A percentile compares a stretch with the other conserved stretches of the same genome.
Evolutionary conservation across 2,888 invertebrate species (phyloP).

Genomic region (Tetropium fuscum): DNA sequence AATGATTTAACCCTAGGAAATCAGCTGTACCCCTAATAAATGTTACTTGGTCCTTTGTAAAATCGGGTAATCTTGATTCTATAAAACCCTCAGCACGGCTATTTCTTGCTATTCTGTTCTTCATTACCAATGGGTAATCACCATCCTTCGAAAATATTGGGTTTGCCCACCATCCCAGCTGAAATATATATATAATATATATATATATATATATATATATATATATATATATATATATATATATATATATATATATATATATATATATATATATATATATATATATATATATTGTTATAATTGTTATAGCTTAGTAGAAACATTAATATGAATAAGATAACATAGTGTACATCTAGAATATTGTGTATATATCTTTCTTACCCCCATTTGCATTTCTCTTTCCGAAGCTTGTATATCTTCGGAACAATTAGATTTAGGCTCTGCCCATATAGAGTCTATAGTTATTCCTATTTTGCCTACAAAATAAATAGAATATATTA

Average conservation of each 20-base stretch:
- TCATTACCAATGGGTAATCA: conserved; percentile 69
- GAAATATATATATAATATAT: conserved; percentile 39
- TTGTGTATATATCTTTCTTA: conserved; percentile 60
- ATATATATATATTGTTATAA: too few species aligned
- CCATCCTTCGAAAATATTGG: conserved; percentile 67
- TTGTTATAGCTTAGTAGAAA: too few species aligned
- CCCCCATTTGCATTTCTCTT: conserved; percentile 70
- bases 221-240: not conserved
- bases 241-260: not conserved
- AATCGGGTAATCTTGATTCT: conserved; percentile 65
- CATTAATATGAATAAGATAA: too few species aligned
- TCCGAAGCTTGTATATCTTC: conserved; percentile 70
- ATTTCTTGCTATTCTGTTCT: conserved; percentile 60
- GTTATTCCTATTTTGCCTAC: conserved; percentile 73
- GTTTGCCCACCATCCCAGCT: conserved; percentile 66
- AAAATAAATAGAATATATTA: conserved; percentile 44
- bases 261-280: too few species aligned
- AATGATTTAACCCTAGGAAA: conserved; percentile 77
- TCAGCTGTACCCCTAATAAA: conserved; percentile 69
- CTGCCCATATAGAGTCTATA: conserved; percentile 69
- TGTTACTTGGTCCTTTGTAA: conserved; percentile 64
- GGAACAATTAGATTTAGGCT: conserved; percentile 67
- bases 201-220: not conserved
- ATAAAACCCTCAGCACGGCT: conserved; percentile 64
- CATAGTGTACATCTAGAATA: too few species aligned